Evolutionary conservation across 2,888 invertebrate species (phyloP).

Genomic region (Microplitis deprimator): DNA sequence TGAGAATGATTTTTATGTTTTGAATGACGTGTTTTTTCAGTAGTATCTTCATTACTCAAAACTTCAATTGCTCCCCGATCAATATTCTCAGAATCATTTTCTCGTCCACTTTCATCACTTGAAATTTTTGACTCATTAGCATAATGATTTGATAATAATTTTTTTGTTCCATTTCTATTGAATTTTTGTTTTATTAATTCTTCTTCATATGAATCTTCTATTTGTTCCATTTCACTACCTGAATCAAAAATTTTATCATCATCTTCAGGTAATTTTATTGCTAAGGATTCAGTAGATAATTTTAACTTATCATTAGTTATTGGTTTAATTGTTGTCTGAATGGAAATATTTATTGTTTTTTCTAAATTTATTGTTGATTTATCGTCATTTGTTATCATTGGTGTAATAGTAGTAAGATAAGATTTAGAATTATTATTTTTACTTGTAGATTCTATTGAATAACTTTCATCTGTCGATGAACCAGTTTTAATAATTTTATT

Average conservation of each 20-base stretch:
- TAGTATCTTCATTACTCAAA: slow-evolving; percentile 52
- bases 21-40: slow-evolving; percentile 35
- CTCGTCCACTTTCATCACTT: slow-evolving; percentile 44
- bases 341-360: neutral
- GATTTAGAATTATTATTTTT: neutral
- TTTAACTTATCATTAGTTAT: slow-evolving; percentile 15
- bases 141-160: slow-evolving; percentile 13
- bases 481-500: neutral
- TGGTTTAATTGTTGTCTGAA: neutral
- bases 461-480: neutral
- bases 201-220: slow-evolving; percentile 49
- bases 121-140: neutral
- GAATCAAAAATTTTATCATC: slow-evolving; percentile 41
- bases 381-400: slow-evolving; percentile 9
- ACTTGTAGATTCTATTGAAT: neutral
- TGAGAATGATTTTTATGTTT: slow-evolving; percentile 18
- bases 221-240: slow-evolving; percentile 45
- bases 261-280: slow-evolving; percentile 40
- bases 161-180: slow-evolving; percentile 42
- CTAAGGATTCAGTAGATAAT: slow-evolving; percentile 5
- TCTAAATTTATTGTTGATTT: slow-evolving; percentile 3
- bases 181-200: slow-evolving; percentile 47
- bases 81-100: slow-evolving; percentile 40
- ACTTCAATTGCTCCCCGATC: slow-evolving; percentile 46
- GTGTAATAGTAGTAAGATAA: neutral